phyloP scores from a whole-genome alignment of 2,888 invertebrate genomes.

The Ypsolopha scabrella region DNA sequence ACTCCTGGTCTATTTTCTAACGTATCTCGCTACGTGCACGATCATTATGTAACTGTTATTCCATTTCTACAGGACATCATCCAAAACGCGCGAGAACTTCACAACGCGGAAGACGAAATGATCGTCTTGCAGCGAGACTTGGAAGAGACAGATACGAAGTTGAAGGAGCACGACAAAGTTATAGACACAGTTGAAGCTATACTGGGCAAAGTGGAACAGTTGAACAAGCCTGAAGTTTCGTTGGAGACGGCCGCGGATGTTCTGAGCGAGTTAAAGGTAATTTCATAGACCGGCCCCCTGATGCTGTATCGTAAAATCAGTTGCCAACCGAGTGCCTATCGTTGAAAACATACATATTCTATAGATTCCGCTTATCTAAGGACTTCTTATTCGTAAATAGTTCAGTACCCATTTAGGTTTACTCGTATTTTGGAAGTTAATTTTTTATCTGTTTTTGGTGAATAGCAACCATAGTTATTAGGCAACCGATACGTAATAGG shows the following conservation, averaged over 20 bases:
- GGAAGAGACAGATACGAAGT: constrained; percentile 73
- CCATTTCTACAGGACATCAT: constrained; percentile 79
- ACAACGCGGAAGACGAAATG: constrained; percentile 82
- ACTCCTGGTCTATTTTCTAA: too few relatives aligned
- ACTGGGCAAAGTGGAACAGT: constrained; percentile 73
- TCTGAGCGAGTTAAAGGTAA: background rate
- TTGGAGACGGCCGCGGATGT: constrained; percentile 35
- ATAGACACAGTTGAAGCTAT: constrained; percentile 76
- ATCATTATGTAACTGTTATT: background rate
- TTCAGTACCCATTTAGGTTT: too few relatives aligned
- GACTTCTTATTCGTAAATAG: too few relatives aligned
- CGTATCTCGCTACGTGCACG: background rate
- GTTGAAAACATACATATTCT: background rate
- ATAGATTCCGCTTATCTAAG: background rate
- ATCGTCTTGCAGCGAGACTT: constrained; percentile 85
- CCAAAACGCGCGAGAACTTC: constrained; percentile 81
- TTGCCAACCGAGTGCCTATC: too few relatives aligned
- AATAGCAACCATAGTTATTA: too few relatives aligned
- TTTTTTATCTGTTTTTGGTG: too few relatives aligned
- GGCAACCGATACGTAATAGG: too few relatives aligned
- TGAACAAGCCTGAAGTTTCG: constrained; percentile 50
- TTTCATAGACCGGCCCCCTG: background rate
- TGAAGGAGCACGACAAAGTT: constrained; percentile 79
- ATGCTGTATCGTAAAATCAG: background rate
- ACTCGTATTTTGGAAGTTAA: too few relatives aligned